Base-by-base conservation (phyloP, 1,140 invertebrate genomes). In the Meteorus sp. region DNA sequence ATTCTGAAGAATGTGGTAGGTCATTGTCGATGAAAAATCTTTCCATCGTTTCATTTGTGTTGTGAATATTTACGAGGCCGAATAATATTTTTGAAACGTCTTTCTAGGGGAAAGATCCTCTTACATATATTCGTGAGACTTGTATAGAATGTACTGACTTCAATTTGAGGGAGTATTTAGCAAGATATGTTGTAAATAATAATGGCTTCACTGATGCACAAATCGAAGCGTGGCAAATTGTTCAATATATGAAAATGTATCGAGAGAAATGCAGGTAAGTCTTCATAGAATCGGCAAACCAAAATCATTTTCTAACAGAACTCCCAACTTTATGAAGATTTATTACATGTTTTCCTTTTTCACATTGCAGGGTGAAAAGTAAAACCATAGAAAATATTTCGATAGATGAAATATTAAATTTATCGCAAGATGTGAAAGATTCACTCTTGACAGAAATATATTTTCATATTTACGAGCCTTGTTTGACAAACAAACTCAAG, bases 101-200 rank as follows among this genome's bases (percentile, higher is more conserved):
- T 44, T 53, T 59, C 39, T n/a, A 78, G 75, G 78, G 79, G 59
- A 76, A 85, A 56, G 79, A 85, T 68, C 80, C 85, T 33, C 64
- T 79, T 33, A 71, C 79, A 39, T 83, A 86, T 73, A 77, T 88
- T 39, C 80, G 81, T 63, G 68, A 74, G 3, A 70, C 85, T 25
- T 86, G 85, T 55, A 62, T 78, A 51, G 79, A 79, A 11, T 83
- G 82, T 20, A 69, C 74, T 47, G 76, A 85, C 50, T 77, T 76
- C 59, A 69, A 77, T 25, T 72, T 84, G 9, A 76, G 85, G 65
- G 80, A 87, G 63, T 87, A 85, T 69, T 79, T 88, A 45, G 81
- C 83, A 23, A 77, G 81, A 53, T 78, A 87, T 68, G 68, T 88
- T 41, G 75, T 80, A 60, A 83, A 81, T 60, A 65, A 75, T 9